Percentiles rank a stretch among this genome's conserved stretches.
phyloP scores from a whole-genome alignment of 2,113 vertebrate genomes.

The Daubentonia madagascariensis region DNA sequence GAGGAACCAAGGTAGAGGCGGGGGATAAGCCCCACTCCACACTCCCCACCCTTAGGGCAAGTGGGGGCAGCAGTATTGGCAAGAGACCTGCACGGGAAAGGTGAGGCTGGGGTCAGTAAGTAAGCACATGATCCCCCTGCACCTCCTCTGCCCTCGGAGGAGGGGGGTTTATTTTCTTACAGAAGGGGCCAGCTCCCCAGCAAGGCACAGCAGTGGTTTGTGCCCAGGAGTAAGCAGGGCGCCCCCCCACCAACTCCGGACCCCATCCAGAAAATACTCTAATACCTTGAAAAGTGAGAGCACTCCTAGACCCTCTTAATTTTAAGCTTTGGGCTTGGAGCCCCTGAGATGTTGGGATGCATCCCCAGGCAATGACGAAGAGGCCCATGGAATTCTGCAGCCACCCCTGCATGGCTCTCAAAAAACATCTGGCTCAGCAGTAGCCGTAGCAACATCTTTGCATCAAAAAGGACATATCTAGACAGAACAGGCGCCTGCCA shows the following conservation, averaged over 20 bases:
- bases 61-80: no score
- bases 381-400: background rate
- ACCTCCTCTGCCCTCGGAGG: background rate
- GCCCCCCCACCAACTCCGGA: no score
- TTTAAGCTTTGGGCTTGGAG: background rate
- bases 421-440: background rate
- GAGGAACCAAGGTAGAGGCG: background rate
- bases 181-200: background rate
- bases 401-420: background rate
- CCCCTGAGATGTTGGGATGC: background rate
- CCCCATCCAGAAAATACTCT: background rate
- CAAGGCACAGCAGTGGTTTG: background rate
- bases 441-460: background rate
- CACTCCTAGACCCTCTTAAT: background rate
- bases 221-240: background rate
- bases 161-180: background rate
- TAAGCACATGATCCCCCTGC: background rate
- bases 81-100: background rate
- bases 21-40: background rate
- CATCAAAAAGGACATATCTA: conserved; percentile 37
- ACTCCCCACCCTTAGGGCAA: background rate
- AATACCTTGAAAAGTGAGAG: background rate
- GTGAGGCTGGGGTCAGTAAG: background rate
- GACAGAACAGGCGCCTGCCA: background rate
- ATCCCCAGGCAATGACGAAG: fast-evolving